phyloP scores from a whole-genome alignment of 2,888 invertebrate genomes.

The Conops quadrifasciatus region DNA sequence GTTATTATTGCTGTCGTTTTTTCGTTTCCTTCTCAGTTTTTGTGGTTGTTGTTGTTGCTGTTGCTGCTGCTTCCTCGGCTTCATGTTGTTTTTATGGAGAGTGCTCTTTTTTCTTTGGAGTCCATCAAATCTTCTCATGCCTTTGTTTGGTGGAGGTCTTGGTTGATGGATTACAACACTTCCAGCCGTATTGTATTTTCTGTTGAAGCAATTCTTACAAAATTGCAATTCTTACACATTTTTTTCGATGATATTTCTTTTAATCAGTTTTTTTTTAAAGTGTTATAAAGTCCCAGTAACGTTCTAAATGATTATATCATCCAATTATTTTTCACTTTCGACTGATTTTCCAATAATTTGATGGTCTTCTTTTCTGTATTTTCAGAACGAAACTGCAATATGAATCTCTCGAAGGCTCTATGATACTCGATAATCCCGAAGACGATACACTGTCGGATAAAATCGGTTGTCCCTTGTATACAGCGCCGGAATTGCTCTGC shows the following conservation, averaged over 20 bases:
- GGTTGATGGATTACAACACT: slow-evolving; percentile 22
- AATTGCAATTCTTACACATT: not conserved
- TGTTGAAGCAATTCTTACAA: slow-evolving; percentile 23
- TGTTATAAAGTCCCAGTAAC: too few species aligned
- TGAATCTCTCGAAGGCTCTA: slow-evolving; percentile 63
- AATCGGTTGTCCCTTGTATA: slow-evolving; percentile 63
- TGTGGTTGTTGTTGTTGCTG: slow-evolving; percentile 11
- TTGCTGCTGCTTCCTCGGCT: not conserved
- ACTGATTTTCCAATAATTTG: not conserved
- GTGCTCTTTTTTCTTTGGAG: not conserved
- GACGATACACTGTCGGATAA: slow-evolving; percentile 62
- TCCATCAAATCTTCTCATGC: slow-evolving; percentile 1
- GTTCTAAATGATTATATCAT: not conserved
- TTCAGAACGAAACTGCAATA: slow-evolving; percentile 62
- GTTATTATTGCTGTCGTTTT: not conserved
- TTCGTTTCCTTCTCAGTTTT: not conserved
- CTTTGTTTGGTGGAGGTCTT: slow-evolving; percentile 12
- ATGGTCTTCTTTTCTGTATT: not conserved
- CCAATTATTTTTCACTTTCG: not conserved
- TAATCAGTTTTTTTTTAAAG: not conserved
- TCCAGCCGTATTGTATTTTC: not conserved
- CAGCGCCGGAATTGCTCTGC: slow-evolving; percentile 62
- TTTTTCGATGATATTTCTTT: not conserved
- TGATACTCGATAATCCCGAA: slow-evolving; percentile 59
- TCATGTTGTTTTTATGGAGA: too few species aligned